Percentiles rank a stretch among this genome's conserved stretches.
Evolutionary conservation across 1,140 invertebrate species (phyloP).

Genomic region (Helicoverpa zea): DNA sequence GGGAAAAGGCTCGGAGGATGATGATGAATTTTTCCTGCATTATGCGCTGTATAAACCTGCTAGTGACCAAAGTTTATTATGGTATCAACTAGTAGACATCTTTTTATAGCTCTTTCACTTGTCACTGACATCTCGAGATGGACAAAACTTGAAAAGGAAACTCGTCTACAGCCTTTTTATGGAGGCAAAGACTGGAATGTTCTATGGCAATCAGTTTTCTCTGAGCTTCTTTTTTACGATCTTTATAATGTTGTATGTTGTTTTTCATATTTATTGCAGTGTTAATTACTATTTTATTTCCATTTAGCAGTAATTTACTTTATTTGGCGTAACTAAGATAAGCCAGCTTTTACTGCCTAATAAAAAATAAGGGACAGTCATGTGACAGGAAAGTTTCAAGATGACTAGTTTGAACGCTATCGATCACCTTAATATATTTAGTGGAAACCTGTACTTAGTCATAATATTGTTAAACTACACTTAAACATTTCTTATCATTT

Average conservation of each 20-base stretch:
- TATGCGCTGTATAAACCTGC: not conserved
- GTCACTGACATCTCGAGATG: slow-evolving; percentile 27
- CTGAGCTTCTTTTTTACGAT: slow-evolving; percentile 1
- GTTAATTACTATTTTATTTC: not conserved
- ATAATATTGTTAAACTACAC: no score
- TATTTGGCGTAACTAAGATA: no score
- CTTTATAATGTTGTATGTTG: not conserved
- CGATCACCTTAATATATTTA: no score
- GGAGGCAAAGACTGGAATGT: slow-evolving; percentile 22
- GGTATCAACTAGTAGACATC: slow-evolving; percentile 8
- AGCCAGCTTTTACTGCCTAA: no score
- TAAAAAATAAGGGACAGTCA: not conserved
- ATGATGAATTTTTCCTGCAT: not conserved
- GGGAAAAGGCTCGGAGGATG: no score
- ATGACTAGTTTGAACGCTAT: no score
- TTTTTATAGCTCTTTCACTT: slow-evolving; percentile 38
- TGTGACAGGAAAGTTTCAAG: no score
- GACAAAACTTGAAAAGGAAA: slow-evolving; percentile 38
- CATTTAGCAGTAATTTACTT: no score
- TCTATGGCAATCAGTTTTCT: slow-evolving; percentile 9
- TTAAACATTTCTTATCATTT: no score
- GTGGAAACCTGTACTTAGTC: no score
- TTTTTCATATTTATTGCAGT: not conserved
- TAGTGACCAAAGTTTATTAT: not conserved
- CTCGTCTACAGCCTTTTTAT: slow-evolving; percentile 33